These are phyloP conservation scores for Emmelina monodactyla DNA, from an alignment of 2,888 invertebrate species.

Conservation along the genomic window DNA sequence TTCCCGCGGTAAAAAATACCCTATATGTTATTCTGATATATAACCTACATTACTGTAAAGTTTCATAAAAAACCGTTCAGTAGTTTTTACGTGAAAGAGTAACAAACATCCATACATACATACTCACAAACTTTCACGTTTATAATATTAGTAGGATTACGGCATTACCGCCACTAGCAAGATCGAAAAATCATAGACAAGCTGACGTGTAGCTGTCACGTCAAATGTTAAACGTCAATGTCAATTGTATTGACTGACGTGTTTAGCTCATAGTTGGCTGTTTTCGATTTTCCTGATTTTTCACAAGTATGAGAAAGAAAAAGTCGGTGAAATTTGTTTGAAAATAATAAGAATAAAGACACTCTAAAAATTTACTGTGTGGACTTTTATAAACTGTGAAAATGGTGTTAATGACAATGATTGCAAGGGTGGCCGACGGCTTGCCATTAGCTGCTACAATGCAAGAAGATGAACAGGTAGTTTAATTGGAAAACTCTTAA, in stretches of 20 bases:
- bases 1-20: too few species aligned
- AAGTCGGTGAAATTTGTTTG: too few species aligned
- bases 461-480: constrained; percentile 98
- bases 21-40: too few species aligned
- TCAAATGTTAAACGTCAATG: constrained; percentile 19
- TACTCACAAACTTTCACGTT: too few species aligned
- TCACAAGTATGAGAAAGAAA: constrained; percentile 45
- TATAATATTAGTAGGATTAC: too few species aligned
- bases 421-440: constrained; percentile 94
- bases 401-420: constrained; percentile 98
- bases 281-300: constrained; percentile 21
- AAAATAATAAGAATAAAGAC: not conserved
- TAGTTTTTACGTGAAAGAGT: too few species aligned
- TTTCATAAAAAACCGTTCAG: too few species aligned
- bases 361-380: not conserved
- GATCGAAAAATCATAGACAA: too few species aligned
- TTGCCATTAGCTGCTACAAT: constrained; percentile 95
- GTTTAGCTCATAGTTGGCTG: constrained; percentile 26
- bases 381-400: constrained; percentile 25
- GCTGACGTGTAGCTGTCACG: constrained; percentile 46
- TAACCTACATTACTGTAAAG: too few species aligned
- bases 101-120: too few species aligned
- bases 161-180: too few species aligned
- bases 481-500: constrained; percentile 4
- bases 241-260: constrained; percentile 27